phyloP scores from a whole-genome alignment of 2,797 vertebrate genomes.

The Bradypus variegatus region DNA sequence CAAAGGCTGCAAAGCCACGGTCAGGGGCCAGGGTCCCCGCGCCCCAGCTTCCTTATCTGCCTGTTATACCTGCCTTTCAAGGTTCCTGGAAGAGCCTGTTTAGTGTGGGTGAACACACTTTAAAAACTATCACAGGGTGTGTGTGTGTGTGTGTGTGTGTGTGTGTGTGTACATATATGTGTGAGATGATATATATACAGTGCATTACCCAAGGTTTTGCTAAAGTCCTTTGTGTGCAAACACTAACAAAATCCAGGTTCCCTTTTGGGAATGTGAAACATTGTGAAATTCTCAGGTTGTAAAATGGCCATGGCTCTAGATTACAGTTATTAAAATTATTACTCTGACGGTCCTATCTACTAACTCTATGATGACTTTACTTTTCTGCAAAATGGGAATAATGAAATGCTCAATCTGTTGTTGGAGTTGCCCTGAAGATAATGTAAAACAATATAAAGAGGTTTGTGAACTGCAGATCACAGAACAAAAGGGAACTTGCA shows the following conservation, averaged over 20 bases:
- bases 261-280: neutral
- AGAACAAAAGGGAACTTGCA: neutral
- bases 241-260: neutral
- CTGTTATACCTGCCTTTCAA: neutral
- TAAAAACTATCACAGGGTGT: neutral
- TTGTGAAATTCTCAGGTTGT: neutral
- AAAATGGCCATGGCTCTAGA: neutral
- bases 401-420: neutral
- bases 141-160: neutral
- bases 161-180: neutral
- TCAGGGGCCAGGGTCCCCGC: neutral
- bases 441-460: neutral
- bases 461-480: neutral
- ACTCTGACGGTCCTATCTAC: neutral
- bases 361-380: neutral
- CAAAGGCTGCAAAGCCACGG: neutral
- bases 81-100: neutral
- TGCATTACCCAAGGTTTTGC: neutral
- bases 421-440: neutral
- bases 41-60: neutral
- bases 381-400: slow-evolving; percentile 11
- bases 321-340: neutral
- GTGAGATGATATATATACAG: neutral
- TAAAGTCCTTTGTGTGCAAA: slow-evolving; percentile 14
- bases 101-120: neutral